Conservation (phyloP, 2,113 vertebrate species). For the Tiliqua scincoides region DNA sequence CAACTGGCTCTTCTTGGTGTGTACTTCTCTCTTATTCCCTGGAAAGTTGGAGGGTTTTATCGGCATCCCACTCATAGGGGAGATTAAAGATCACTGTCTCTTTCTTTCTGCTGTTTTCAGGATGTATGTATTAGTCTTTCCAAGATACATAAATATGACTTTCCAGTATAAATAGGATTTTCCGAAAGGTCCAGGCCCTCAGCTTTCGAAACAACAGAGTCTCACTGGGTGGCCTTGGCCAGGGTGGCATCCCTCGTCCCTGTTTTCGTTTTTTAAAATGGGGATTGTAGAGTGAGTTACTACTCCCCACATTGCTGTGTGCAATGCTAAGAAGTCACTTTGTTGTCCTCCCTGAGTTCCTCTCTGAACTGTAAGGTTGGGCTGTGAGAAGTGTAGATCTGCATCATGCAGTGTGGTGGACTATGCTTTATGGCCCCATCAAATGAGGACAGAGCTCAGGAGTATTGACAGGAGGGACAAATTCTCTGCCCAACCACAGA, state of each 20-base stretch:
- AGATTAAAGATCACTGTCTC: background rate
- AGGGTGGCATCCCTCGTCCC: background rate
- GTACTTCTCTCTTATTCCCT: background rate
- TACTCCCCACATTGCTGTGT: too few species aligned
- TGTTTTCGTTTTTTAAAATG: background rate
- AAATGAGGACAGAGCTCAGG: too few species aligned
- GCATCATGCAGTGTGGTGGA: too few species aligned
- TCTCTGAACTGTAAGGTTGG: too few species aligned
- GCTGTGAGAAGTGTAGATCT: too few species aligned
- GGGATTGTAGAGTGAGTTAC: background rate
- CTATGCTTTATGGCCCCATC: too few species aligned
- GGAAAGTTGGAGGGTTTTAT: constrained; percentile 23
- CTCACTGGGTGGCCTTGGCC: background rate
- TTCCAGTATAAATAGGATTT: constrained; percentile 30
- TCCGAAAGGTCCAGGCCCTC: background rate
- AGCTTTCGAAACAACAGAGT: background rate
- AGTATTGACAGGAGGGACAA: too few species aligned
- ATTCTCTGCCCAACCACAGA: too few species aligned
- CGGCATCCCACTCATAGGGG: background rate
- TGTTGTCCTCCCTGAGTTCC: too few species aligned
- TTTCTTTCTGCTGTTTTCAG: constrained; percentile 15
- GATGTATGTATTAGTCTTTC: constrained; percentile 2
- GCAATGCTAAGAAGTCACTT: too few species aligned
- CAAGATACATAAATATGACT: constrained; percentile 15
- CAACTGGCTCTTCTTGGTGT: background rate